Base-by-base conservation (phyloP, 2,113 vertebrate genomes). In the Turnix velox region DNA sequence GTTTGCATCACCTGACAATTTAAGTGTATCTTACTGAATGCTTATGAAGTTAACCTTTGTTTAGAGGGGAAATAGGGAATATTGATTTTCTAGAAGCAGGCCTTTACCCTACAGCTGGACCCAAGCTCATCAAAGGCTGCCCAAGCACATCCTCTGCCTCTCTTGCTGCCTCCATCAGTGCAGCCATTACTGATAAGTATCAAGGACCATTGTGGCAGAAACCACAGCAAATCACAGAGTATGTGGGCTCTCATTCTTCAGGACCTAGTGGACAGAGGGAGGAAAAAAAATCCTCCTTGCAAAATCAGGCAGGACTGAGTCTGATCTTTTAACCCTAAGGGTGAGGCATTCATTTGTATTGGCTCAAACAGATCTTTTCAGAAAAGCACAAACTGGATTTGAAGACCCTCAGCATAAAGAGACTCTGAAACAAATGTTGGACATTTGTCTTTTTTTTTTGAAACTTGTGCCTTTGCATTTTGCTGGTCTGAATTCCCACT, bases 401-500 rank as follows among this genome's bases (percentile, higher is more conserved):
- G 87, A 18, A 22, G 88, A 49, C 39, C 14, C 13, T 46, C 68
- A 17, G 46, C 4, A 28, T 48, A 46, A 69, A 73, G 55, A 51
- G 61, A 74, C 14, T 35, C 52, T 75, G 84, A 80, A 84, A 10
- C 69, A 71, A 88, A 69, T 37, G 69, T 10, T 58, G 69, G 80
- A 22, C 69, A 9, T 35, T 59, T 54, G n/a, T 40, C 27, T 58
- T 76, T 73, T 69, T 69, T 14, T 76, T 93, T 89, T 81, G 81
- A 75, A 62, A 31, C 65, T 25, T 28, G 77, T 72, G 87, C 69
- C 80, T 95, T 40, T 91, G 91, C 89, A 72, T 69, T 67, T 30
- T 55, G 8, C 84, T 57, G 73, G 3, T 72, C 77, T 84, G 73
- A 93, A 91, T 93, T 79, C 77, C 84, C 91, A 33, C 91, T 94